These are phyloP conservation scores for Salvelinus namaycush DNA, from an alignment of 2,113 vertebrate genomes.

Conservation along the genomic window DNA sequence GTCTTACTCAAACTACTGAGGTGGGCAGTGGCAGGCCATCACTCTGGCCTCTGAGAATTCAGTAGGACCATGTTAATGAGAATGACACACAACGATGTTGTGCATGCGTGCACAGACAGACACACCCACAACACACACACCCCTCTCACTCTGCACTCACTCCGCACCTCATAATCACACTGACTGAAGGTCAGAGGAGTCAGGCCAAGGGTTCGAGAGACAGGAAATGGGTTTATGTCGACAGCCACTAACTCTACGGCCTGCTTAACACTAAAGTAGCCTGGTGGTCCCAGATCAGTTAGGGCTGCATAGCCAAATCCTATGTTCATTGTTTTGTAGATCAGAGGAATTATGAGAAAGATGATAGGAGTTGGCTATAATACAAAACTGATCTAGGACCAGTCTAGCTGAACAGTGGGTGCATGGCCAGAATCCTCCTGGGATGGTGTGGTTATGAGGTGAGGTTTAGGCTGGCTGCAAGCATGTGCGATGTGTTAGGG, in stretches of 20 bases:
- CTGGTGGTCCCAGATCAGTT: no score
- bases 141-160: background rate
- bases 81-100: no score
- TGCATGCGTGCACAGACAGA: conserved; percentile 8
- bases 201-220: background rate
- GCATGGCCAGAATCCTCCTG: background rate
- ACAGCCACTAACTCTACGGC: background rate
- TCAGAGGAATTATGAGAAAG: background rate
- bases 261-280: no score
- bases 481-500: background rate
- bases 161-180: conserved; percentile 2
- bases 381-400: no score
- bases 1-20: background rate
- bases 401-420: background rate
- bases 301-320: no score
- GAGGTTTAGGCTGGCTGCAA: background rate
- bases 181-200: background rate
- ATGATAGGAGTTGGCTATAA: background rate
- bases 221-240: background rate
- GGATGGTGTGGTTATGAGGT: background rate
- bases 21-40: conserved; percentile 33
- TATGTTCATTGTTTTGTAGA: no score
- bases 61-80: conserved; percentile 53
- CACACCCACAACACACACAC: conserved; percentile 15
- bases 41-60: conserved; percentile 14